Percentiles rank a stretch among this genome's conserved stretches.
These are phyloP conservation scores for Sphecodes monilicornis DNA, from an alignment of 2,888 invertebrate genomes.

Conservation along the genomic window DNA sequence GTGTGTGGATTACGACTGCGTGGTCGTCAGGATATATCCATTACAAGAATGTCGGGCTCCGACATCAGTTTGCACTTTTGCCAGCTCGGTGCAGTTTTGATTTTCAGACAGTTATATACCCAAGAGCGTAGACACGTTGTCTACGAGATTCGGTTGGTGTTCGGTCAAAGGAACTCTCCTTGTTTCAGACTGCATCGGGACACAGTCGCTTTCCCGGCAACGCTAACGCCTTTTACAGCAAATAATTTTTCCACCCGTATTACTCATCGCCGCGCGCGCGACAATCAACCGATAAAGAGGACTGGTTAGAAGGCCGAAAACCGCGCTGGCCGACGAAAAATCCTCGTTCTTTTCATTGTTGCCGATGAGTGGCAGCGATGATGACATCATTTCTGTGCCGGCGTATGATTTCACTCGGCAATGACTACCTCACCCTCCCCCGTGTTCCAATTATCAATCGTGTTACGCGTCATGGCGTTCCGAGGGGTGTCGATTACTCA, in stretches of 20 bases:
- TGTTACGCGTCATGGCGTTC: slow-evolving; percentile 42
- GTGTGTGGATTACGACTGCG: slow-evolving; percentile 68
- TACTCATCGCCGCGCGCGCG: not conserved
- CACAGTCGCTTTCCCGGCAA: not conserved
- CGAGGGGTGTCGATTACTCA: slow-evolving; percentile 56
- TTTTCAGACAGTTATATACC: slow-evolving; percentile 54
- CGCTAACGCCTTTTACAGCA: slow-evolving; percentile 4
- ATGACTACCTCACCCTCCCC: slow-evolving; percentile 35
- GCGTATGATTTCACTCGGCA: slow-evolving; percentile 29
- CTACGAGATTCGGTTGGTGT: not conserved
- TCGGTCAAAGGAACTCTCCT: not conserved
- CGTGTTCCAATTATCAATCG: slow-evolving; percentile 44
- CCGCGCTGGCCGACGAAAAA: not conserved
- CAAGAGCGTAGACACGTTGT: not conserved
- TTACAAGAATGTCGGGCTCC: slow-evolving; percentile 70
- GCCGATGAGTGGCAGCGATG: slow-evolving; percentile 25
- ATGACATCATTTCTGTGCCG: slow-evolving; percentile 43
- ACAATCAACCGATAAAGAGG: not conserved
- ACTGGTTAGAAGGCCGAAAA: not conserved
- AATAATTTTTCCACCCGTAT: not conserved
- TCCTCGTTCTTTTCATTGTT: slow-evolving; percentile 43
- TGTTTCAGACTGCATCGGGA: not conserved
- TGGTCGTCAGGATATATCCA: slow-evolving; percentile 70
- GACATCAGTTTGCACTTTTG: slow-evolving; percentile 67
- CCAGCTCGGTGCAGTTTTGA: slow-evolving; percentile 59